A percentile compares a stretch with the other conserved stretches of the same genome.
These are phyloP conservation scores for Lasioglossum morio DNA, from an alignment of 2,888 invertebrate genomes.

Conservation along the genomic window DNA sequence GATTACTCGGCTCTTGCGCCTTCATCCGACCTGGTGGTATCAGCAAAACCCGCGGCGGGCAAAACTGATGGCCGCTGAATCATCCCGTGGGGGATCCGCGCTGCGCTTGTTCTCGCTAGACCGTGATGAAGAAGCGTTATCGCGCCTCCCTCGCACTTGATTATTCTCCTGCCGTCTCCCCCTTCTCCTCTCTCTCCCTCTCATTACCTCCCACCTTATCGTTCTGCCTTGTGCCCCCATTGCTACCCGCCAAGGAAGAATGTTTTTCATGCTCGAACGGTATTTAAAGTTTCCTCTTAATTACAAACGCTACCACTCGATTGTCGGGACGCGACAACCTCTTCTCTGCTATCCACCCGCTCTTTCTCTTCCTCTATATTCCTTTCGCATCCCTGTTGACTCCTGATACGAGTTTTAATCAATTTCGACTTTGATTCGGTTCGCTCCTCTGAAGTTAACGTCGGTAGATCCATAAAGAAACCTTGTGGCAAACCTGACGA, in stretches of 20 bases:
- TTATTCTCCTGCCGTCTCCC: conserved; percentile 31
- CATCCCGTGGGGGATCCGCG: conserved; percentile 28
- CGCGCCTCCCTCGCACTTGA: conserved; percentile 37
- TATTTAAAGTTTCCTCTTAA: conserved; percentile 6
- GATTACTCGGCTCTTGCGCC: conserved; percentile 47
- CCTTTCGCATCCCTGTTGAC: neutral
- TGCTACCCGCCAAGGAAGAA: neutral
- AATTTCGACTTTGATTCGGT: neutral
- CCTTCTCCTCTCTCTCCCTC: neutral
- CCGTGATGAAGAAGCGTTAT: conserved; percentile 48
- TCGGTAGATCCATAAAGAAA: no score
- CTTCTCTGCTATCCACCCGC: neutral
- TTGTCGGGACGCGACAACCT: neutral
- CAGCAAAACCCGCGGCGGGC: conserved; percentile 44
- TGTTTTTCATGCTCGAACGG: neutral
- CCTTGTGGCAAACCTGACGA: no score
- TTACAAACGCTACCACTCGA: neutral
- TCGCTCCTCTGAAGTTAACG: no score
- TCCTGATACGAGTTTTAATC: neutral
- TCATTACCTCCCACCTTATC: neutral
- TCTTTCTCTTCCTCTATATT: neutral
- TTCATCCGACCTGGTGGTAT: conserved; percentile 38
- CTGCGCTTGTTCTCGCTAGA: conserved; percentile 35
- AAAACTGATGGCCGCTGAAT: conserved; percentile 50
- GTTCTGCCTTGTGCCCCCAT: neutral